Percentiles rank a stretch among this genome's conserved stretches.
Conservation (phyloP, 2,888 invertebrate genomes). For the Cosmia pyralina region DNA sequence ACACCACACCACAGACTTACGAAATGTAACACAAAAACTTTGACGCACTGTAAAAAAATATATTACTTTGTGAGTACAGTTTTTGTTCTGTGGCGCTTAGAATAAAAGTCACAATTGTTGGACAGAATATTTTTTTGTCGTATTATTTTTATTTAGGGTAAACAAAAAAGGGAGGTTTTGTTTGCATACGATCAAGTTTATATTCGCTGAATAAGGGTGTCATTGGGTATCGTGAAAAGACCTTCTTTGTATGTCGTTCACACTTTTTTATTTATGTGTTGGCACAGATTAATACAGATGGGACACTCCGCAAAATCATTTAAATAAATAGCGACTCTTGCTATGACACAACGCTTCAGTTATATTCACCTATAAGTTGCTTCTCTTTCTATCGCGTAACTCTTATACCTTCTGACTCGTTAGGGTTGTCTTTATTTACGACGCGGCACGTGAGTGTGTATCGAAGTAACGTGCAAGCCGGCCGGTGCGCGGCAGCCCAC, state of each 20-base stretch:
- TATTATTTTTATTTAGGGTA: slow-evolving; percentile 43
- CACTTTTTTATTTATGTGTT: slow-evolving; percentile 28
- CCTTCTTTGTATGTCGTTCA: slow-evolving; percentile 25
- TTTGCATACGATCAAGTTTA: slow-evolving; percentile 39
- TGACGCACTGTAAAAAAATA: background rate
- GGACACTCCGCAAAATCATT: too few relatives aligned
- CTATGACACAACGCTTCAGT: too few relatives aligned
- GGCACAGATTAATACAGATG: too few relatives aligned
- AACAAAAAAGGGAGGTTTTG: slow-evolving; percentile 34
- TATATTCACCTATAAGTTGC: too few relatives aligned
- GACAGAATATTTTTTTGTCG: slow-evolving; percentile 28
- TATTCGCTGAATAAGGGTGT: slow-evolving; percentile 57
- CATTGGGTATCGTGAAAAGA: slow-evolving; percentile 34
- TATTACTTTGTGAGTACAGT: background rate
- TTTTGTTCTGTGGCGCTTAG: slow-evolving; percentile 20
- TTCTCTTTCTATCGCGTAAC: too few relatives aligned
- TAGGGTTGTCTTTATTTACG: too few relatives aligned
- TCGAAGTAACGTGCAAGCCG: too few relatives aligned
- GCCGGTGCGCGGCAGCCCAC: too few relatives aligned
- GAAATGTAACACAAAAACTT: background rate
- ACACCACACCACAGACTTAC: slow-evolving; percentile 22
- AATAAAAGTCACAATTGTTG: slow-evolving; percentile 25
- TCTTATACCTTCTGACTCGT: too few relatives aligned
- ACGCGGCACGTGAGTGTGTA: too few relatives aligned
- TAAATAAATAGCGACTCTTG: too few relatives aligned